Percentiles rank a stretch among this genome's conserved stretches.
These are phyloP conservation scores for Cyclina sinensis DNA, from an alignment of 1,140 invertebrate genomes.

Conservation along the genomic window DNA sequence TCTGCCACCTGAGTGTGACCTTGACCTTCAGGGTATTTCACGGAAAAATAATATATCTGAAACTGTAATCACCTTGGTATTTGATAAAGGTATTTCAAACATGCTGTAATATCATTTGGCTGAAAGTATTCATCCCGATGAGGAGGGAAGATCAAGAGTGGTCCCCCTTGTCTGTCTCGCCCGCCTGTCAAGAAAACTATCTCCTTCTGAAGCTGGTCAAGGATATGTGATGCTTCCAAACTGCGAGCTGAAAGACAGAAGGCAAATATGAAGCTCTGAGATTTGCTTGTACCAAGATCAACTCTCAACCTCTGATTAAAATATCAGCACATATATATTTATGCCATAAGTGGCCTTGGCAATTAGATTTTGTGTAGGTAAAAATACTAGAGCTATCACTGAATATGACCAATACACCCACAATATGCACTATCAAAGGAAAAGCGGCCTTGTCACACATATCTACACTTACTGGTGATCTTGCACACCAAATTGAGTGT, in stretches of 20 bases:
- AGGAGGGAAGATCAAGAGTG: conserved; percentile 83
- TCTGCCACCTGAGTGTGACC: too few relatives aligned
- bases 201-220: conserved; percentile 77
- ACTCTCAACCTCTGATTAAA: background rate
- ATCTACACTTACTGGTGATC: too few relatives aligned
- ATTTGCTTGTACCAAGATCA: background rate
- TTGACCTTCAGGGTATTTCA: too few relatives aligned
- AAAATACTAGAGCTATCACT: too few relatives aligned
- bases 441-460: too few relatives aligned
- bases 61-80: conserved; percentile 82
- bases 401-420: too few relatives aligned
- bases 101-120: conserved; percentile 79
- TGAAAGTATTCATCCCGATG: conserved; percentile 73
- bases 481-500: too few relatives aligned
- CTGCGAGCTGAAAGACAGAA: conserved; percentile 88
- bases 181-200: conserved; percentile 82
- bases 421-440: too few relatives aligned
- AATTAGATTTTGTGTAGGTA: too few relatives aligned
- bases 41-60: too few relatives aligned
- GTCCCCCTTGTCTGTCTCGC: conserved; percentile 83
- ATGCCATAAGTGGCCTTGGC: too few relatives aligned
- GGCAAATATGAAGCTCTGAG: background rate
- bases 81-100: conserved; percentile 82
- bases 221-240: conserved; percentile 80
- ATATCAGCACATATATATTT: background rate